Percentiles rank a stretch among this genome's conserved stretches.
Conservation (phyloP, 37 sponge, comb jelly and placozoan genomes). For the Theonella swinhoei region DNA sequence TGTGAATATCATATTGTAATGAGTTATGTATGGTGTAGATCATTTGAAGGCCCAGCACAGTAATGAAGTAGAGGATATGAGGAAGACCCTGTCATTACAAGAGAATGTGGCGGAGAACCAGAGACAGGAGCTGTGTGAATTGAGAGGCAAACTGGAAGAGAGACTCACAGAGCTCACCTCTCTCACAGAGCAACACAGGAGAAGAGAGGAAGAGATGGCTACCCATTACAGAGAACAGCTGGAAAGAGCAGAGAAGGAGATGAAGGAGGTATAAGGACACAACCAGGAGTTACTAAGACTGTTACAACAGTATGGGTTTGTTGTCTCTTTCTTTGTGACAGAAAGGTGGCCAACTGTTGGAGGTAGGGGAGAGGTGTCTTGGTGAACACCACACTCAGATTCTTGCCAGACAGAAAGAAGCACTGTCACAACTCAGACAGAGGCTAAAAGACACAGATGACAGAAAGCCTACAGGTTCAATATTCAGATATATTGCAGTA, state of each 20-base stretch:
- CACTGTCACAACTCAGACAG: slow-evolving; percentile 30
- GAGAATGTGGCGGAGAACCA: slow-evolving; percentile 10
- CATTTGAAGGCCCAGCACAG: not conserved
- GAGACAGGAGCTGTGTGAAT: not conserved
- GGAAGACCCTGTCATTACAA: slow-evolving; percentile 24
- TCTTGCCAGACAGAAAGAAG: slow-evolving; percentile 23
- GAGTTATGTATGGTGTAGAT: not conserved
- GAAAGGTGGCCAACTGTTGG: not conserved
- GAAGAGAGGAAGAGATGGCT: not conserved
- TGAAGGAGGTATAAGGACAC: not conserved
- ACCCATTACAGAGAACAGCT: not conserved
- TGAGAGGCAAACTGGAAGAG: slow-evolving; percentile 5
- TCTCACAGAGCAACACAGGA: not conserved
- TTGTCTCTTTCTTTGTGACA: not conserved
- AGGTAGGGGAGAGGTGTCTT: slow-evolving; percentile 42
- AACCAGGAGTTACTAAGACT: too few species aligned
- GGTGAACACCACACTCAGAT: slow-evolving; percentile 39
- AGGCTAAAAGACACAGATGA: slow-evolving; percentile 3
- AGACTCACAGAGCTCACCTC: not conserved
- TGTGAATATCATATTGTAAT: not conserved
- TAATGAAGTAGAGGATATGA: slow-evolving; percentile 3
- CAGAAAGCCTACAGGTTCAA: not conserved
- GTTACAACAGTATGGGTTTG: too few species aligned
- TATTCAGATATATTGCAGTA: not conserved
- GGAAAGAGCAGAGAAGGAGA: not conserved